Evolutionary conservation across 2,888 invertebrate species (phyloP).

Genomic region (Conchocele bisecta): DNA sequence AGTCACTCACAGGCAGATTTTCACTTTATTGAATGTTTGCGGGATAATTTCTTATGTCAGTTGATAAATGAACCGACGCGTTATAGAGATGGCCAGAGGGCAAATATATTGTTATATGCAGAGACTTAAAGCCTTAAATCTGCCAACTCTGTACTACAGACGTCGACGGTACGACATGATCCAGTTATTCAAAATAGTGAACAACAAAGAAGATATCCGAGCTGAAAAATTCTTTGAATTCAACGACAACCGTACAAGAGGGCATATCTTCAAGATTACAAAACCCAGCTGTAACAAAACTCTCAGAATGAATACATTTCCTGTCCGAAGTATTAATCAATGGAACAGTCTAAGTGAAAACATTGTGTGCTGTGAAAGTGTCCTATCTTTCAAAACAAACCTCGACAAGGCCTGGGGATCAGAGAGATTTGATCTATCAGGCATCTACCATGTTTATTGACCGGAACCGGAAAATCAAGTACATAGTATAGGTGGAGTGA

Average conservation of each 20-base stretch:
- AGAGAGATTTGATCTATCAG: constrained; percentile 5
- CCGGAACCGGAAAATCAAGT: too few species aligned
- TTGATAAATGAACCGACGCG: too few species aligned
- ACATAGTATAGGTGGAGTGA: too few species aligned
- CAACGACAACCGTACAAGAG: constrained; percentile 14
- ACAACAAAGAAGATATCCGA: neutral
- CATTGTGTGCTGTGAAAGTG: neutral
- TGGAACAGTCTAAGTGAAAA: constrained; percentile 10
- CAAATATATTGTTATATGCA: too few species aligned
- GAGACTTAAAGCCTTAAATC: constrained; percentile 16
- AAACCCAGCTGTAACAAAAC: neutral
- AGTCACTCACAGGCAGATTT: too few species aligned
- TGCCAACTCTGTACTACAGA: constrained; percentile 22
- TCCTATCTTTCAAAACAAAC: neutral
- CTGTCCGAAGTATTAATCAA: neutral
- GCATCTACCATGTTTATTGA: too few species aligned
- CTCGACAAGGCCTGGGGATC: too few species aligned
- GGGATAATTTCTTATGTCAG: too few species aligned
- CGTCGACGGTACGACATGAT: constrained; percentile 24
- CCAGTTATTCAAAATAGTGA: constrained; percentile 12
- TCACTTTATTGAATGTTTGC: too few species aligned
- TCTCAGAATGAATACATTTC: neutral
- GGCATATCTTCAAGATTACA: constrained; percentile 8
- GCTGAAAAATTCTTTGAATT: constrained; percentile 4
- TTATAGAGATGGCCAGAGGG: too few species aligned